A percentile compares a stretch with the other conserved stretches of the same genome.
phyloP scores from a whole-genome alignment of 2,888 invertebrate genomes.

The Slavum lentiscoides region DNA sequence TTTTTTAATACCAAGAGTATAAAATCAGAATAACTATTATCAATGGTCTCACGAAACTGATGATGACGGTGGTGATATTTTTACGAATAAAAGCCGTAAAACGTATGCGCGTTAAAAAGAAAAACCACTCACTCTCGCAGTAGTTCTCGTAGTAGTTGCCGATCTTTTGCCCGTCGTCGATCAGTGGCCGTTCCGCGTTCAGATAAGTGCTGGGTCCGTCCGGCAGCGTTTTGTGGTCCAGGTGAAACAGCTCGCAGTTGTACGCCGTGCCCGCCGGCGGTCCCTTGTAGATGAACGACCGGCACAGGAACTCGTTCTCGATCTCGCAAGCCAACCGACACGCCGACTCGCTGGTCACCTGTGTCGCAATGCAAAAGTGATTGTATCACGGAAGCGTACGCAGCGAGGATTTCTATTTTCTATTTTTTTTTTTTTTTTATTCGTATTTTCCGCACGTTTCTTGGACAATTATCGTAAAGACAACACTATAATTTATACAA shows the following conservation, averaged over 20 bases:
- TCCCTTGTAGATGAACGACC: constrained; percentile 76
- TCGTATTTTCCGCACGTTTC: no score
- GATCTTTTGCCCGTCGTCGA: constrained; percentile 87
- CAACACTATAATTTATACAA: no score
- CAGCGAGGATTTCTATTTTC: no score
- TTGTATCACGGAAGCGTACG: no score
- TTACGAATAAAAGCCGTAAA: no score
- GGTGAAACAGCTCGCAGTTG: constrained; percentile 89
- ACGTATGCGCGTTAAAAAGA: no score
- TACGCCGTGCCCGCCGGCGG: constrained; percentile 74
- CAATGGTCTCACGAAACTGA: no score
- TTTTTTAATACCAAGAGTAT: no score
- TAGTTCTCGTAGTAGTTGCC: constrained; percentile 88
- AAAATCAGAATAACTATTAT: no score
- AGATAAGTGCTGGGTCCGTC: constrained; percentile 90
- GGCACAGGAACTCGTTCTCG: constrained; percentile 89
- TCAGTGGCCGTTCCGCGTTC: constrained; percentile 84
- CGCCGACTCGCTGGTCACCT: constrained; percentile 85
- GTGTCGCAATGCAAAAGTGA: constrained; percentile 12
- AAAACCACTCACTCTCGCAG: constrained; percentile 76
- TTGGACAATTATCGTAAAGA: no score
- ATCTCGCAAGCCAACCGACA: constrained; percentile 89
- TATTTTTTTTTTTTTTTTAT: no score
- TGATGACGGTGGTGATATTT: no score
- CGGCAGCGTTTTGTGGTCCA: constrained; percentile 88